Evolutionary conservation across 23 tunicate genomes (phyloP).

Genomic region (Trididemnum nubilum): DNA sequence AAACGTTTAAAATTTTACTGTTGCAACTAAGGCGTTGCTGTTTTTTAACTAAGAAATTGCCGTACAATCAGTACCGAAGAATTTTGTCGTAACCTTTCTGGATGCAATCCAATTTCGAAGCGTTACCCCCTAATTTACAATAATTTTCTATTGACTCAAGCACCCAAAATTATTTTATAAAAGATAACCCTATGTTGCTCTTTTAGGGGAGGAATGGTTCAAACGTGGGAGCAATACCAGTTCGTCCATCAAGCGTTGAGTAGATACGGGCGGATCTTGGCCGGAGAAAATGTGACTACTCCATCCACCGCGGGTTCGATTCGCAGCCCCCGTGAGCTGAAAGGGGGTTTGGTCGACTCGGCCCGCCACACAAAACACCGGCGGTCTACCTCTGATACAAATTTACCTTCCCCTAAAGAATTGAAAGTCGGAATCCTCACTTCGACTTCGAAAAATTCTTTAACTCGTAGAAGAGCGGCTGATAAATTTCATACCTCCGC

Average conservation of each 20-base stretch:
- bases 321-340: constrained; percentile 42
- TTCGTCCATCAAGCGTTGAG: constrained; percentile 89
- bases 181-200: no score
- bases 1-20: no score
- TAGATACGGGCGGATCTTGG: constrained; percentile 75
- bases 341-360: not conserved
- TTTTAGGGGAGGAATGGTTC: constrained; percentile 93
- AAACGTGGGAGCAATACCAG: constrained; percentile 95
- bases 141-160: no score
- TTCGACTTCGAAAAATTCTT: not conserved
- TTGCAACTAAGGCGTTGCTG: no score
- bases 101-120: no score
- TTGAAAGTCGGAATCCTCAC: not conserved
- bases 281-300: constrained; percentile 89
- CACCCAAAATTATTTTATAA: no score
- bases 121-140: no score
- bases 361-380: constrained; percentile 60
- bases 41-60: no score
- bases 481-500: not conserved
- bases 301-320: constrained; percentile 85
- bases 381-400: constrained; percentile 46
- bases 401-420: constrained; percentile 58
- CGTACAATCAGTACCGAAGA: no score
- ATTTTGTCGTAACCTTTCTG: no score
- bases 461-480: constrained; percentile 9